Evolutionary conservation across 2,888 invertebrate species (phyloP).

Genomic region (Branchinecta sandiegonensis): DNA sequence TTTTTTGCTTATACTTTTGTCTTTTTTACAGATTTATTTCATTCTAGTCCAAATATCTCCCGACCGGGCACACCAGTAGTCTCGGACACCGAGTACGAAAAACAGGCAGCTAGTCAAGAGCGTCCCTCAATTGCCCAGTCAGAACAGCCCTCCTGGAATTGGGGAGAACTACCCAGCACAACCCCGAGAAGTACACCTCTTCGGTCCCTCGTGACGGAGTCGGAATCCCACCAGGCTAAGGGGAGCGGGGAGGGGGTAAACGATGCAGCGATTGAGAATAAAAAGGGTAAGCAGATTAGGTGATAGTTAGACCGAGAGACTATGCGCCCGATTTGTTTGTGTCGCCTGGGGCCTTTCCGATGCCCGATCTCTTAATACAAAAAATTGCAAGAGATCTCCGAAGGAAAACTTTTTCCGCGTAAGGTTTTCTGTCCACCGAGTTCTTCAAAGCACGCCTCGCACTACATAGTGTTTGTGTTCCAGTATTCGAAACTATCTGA

Average conservation of each 20-base stretch:
- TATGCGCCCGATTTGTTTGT: no score
- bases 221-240: constrained; percentile 12
- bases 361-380: no score
- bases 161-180: constrained; percentile 67
- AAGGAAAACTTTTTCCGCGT: no score
- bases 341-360: no score
- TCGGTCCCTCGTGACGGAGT: constrained; percentile 21
- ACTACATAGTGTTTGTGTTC: no score
- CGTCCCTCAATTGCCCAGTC: background rate
- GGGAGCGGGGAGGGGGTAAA: background rate
- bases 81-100: constrained; percentile 85
- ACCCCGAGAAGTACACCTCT: constrained; percentile 34
- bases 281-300: constrained; percentile 29
- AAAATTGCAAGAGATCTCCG: no score
- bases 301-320: constrained; percentile 21
- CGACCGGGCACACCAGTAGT: constrained; percentile 71
- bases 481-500: no score
- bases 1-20: no score
- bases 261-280: constrained; percentile 33
- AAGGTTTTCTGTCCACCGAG: no score
- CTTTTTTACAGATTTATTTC: background rate
- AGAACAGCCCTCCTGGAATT: constrained; percentile 59
- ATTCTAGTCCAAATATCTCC: constrained; percentile 39
- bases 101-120: background rate
- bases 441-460: no score